Evolutionary conservation across 2,113 vertebrate genomes (phyloP).

Genomic region (Brevimyrus niger): DNA sequence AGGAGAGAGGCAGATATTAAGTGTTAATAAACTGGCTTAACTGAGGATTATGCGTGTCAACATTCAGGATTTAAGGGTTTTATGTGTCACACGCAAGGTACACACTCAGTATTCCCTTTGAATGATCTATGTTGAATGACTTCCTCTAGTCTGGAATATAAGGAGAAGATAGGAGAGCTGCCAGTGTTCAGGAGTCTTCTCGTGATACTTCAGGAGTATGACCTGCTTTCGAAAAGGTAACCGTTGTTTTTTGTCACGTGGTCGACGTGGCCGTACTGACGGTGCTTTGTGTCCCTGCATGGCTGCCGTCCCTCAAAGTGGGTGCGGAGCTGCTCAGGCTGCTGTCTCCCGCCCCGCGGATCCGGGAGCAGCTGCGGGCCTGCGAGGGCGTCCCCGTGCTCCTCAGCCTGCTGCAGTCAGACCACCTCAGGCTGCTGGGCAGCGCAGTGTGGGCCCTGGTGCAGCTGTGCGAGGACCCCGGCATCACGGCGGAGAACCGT

Average conservation of each 20-base stretch:
- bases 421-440: constrained; percentile 77
- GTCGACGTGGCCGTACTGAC: neutral
- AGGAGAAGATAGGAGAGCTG: constrained; percentile 72
- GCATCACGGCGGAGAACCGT: constrained; percentile 69
- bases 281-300: neutral
- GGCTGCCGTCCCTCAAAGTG: constrained; percentile 50
- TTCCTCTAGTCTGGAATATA: constrained; percentile 65
- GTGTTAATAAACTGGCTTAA: neutral
- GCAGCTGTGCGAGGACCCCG: constrained; percentile 78
- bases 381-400: constrained; percentile 73
- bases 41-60: neutral
- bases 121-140: neutral
- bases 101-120: neutral
- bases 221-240: constrained; percentile 78
- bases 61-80: neutral
- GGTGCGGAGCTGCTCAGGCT: constrained; percentile 73
- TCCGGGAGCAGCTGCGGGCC: constrained; percentile 74
- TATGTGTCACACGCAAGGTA: neutral
- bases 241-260: neutral
- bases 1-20: neutral
- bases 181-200: constrained; percentile 72
- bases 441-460: constrained; percentile 79
- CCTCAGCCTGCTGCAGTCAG: constrained; percentile 73
- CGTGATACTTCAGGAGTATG: constrained; percentile 75
- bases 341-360: constrained; percentile 62